phyloP scores from a whole-genome alignment of 2,113 vertebrate genomes.

The Scatophagus argus region DNA sequence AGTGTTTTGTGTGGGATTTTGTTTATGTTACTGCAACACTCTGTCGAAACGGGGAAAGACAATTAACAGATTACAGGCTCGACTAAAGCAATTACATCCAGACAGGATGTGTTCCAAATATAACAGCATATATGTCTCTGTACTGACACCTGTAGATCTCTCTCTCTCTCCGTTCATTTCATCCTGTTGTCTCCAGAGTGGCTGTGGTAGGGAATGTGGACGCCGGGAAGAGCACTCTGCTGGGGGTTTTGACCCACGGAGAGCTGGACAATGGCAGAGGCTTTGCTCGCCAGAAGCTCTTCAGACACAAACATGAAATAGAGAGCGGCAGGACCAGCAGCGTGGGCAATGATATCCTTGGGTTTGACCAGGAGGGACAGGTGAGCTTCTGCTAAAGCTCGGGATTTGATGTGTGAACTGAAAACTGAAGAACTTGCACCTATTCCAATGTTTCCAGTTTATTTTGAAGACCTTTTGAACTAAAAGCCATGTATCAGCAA shows the following conservation, averaged over 20 bases:
- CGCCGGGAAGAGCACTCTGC: constrained; percentile 93
- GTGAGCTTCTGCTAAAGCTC: constrained; percentile 70
- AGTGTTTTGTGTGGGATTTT: neutral
- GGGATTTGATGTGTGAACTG: neutral
- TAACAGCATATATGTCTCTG: neutral
- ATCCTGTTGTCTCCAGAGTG: constrained; percentile 82
- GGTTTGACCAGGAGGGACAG: constrained; percentile 93
- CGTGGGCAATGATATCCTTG: constrained; percentile 96
- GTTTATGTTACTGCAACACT: neutral
- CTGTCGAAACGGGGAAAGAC: neutral
- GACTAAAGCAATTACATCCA: neutral
- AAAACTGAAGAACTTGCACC: neutral
- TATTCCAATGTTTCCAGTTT: neutral
- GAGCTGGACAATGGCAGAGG: constrained; percentile 96
- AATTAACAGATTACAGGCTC: neutral
- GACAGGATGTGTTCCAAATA: neutral
- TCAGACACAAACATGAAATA: constrained; percentile 97
- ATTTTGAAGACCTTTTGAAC: neutral
- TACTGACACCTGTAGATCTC: neutral
- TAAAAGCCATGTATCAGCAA: neutral
- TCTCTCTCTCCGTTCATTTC: neutral
- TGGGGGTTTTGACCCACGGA: constrained; percentile 94
- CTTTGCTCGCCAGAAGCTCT: constrained; percentile 96
- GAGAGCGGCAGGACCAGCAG: constrained; percentile 97
- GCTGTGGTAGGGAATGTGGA: constrained; percentile 97